These are phyloP conservation scores for Caenorhabditis panamensis DNA, from an alignment of 2,888 invertebrate species.

Conservation along the genomic window DNA sequence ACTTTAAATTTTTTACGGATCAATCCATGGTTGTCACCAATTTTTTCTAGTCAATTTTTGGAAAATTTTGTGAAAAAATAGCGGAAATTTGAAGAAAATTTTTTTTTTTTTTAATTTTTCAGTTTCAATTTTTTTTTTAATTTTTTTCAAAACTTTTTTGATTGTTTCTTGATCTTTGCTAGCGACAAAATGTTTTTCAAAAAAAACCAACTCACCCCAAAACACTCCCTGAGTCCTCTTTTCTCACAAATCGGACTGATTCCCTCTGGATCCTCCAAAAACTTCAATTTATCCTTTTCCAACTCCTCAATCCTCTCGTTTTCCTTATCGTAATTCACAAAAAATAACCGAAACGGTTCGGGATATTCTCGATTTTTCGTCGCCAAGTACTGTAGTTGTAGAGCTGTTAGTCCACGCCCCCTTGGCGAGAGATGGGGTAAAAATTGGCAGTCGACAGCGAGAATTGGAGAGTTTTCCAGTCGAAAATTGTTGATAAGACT, in stretches of 20 bases:
- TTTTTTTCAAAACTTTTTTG: no score
- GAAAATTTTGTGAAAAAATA: no score
- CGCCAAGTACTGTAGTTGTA: conserved; percentile 73
- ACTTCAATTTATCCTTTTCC: conserved; percentile 20
- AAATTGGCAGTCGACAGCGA: conserved; percentile 79
- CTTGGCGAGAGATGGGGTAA: conserved; percentile 69
- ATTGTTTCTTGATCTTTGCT: background rate
- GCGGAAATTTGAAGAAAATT: background rate
- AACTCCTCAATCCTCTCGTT: conserved; percentile 12
- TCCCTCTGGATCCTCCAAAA: background rate
- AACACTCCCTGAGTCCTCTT: conserved; percentile 5
- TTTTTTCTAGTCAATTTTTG: no score
- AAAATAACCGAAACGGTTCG: conserved; percentile 75
- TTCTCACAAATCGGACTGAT: conserved; percentile 19
- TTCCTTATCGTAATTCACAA: conserved; percentile 70
- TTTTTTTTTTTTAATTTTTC: background rate
- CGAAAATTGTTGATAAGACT: conserved; percentile 22
- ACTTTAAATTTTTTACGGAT: no score
- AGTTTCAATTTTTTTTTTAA: no score
- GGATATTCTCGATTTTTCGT: conserved; percentile 62
- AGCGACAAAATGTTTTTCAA: conserved; percentile 4
- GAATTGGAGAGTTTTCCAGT: conserved; percentile 61
- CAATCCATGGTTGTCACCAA: no score
- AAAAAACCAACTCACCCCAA: background rate
- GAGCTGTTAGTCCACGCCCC: conserved; percentile 72